phyloP scores from a whole-genome alignment of 2,113 vertebrate genomes.

The Castor canadensis region DNA sequence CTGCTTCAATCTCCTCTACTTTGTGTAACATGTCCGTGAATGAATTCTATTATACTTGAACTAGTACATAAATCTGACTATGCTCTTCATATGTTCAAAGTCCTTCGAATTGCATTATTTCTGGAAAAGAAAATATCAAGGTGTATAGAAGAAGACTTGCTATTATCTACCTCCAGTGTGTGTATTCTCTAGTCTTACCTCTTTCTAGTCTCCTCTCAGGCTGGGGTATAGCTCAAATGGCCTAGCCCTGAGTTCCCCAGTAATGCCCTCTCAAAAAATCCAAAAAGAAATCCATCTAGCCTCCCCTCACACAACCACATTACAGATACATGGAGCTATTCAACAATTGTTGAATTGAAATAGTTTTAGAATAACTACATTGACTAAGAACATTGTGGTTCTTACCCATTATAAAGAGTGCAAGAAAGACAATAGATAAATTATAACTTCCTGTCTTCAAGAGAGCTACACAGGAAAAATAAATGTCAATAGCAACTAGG shows the following conservation, averaged over 20 bases:
- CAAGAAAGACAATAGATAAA: background rate
- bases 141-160: background rate
- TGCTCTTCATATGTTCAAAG: background rate
- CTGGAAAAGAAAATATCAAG: background rate
- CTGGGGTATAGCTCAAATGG: no score
- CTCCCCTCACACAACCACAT: background rate
- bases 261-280: no score
- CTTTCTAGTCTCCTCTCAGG: no score
- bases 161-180: background rate
- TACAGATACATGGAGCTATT: background rate
- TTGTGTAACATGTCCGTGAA: background rate
- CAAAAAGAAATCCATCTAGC: no score
- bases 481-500: background rate
- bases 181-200: background rate
- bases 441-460: background rate
- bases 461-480: background rate
- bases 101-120: background rate
- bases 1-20: background rate
- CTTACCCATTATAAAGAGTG: background rate
- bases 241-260: no score
- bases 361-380: background rate
- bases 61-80: background rate
- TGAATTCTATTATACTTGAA: background rate
- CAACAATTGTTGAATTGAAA: background rate
- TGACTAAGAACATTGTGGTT: background rate